Base-by-base conservation (phyloP, 1,140 invertebrate genomes). In the Nasonia giraulti region DNA sequence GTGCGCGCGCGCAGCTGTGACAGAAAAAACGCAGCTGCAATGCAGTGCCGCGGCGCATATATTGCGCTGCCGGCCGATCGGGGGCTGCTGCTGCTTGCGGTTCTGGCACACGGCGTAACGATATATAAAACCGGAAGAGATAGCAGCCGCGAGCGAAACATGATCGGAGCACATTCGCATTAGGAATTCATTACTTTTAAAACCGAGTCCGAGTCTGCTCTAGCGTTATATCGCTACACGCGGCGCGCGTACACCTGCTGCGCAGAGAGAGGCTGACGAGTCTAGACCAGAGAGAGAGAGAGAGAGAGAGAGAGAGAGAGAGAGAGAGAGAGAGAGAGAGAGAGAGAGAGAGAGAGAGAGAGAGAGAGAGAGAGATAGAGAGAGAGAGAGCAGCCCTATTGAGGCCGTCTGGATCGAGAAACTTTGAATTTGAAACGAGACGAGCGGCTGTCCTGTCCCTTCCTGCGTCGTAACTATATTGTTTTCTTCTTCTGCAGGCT, bases 161-260 rank as follows among this genome's bases (percentile, higher is more conserved):
- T 81, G 81, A 83, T 83, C 85, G 85, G 76, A n/a, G 33, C 47
- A 76, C 71, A 80, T 74, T 80, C 77, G 76, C 76, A 86, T 80
- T 86, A 86, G 76, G 69, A 86, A 86, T 86, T 86, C 81, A 86
- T 86, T 74, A 78, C 75, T 77, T 78, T 78, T 71, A 47, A 66
- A 86, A 74, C n/a, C 66, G 55, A 17, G 71, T 27, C 75, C 2
- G 27, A 27, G 27, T 27, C 66, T 8, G 69, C 37, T 62, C 55
- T 47, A 14, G 40, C 33, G 40, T 37, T 69, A n/a, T 66, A 55
- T 68, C n/a, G 27, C 78, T 50, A 55, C 69, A 37, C 33, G 6
- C 79, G 11, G 11, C 23, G 37, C 79, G 11, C 47, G 40, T 47
- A 33, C 79, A 85, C 84, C 79, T 85, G 79, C 79, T 50, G 50